Evolutionary conservation across 1,140 invertebrate species (phyloP), one percentile per base, ranked within the genome.

Genomic region (Theocolax elegans): DNA sequence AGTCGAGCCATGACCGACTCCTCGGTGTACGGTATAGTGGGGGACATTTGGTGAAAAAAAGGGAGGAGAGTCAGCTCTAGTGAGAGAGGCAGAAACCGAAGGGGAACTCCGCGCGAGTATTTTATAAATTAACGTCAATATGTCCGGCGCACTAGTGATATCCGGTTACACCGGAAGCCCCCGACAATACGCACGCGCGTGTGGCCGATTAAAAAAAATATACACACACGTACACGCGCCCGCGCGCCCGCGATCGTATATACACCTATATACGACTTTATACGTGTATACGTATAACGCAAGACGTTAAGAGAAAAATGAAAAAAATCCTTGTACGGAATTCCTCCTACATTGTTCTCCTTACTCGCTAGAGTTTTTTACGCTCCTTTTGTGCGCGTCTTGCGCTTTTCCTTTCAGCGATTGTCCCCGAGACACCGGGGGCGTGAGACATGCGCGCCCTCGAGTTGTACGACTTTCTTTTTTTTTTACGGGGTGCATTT

Each of bases 61-160:
- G 12, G 42, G 42, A 29, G n/a, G n/a, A 38, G 48, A 54, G 42
- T 44, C 27, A 53, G 23, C 51, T 51, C n/a, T n/a, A n/a, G n/a
- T n/a, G n/a, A n/a, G 38, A 46, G 66, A 65, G 53, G 15, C 42
- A 40, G 40, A 40, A 25, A 46, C 42, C 35, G 65, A 72, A 64
- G 77, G 75, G 76, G 64, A 60, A 51, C 51, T 75, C 76, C 71
- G 72, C 74, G 70, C 77, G 79, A 80, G 77, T 83, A 82, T 83
- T 83, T 83, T 83, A 81, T 80, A 81, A 83, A 79, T 83, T 83
- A 83, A 83, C 80, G 79, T 81, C 79, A 81, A 81, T 81, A 77
- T 75, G 76, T 76, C 67, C 74, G 72, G 70, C 72, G 65, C 46
- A 67, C 71, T 70, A 69, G 73, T 73, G 76, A 78, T 80, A 81